These are phyloP conservation scores for Melolontha melolontha DNA, from an alignment of 2,888 invertebrate species.

Conservation along the genomic window DNA sequence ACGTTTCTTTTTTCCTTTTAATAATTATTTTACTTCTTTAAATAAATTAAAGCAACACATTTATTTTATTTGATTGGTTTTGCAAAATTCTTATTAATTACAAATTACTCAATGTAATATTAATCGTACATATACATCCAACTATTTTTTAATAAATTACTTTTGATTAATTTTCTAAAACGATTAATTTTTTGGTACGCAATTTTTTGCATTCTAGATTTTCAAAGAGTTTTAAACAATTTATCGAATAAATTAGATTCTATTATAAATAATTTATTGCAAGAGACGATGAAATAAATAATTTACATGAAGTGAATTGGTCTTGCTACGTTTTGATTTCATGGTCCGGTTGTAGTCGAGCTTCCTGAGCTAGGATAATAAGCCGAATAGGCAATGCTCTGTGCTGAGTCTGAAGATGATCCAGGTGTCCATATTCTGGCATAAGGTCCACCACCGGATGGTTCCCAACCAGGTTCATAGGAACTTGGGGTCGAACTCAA, in stretches of 20 bases:
- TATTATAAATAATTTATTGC: conserved; percentile 40
- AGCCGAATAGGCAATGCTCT: conserved; percentile 78
- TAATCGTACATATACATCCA: no score
- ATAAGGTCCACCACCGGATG: conserved; percentile 80
- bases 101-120: no score
- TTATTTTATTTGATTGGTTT: no score
- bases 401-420: conserved; percentile 60
- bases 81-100: no score
- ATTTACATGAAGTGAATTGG: conserved; percentile 39
- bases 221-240: no score
- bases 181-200: no score
- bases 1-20: no score
- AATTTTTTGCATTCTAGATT: no score
- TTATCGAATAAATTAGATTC: not conserved
- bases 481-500: conserved; percentile 73
- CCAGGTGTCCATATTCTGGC: conserved; percentile 79
- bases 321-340: conserved; percentile 37
- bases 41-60: no score
- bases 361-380: conserved; percentile 73
- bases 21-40: no score
- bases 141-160: no score
- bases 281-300: conserved; percentile 41
- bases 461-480: conserved; percentile 81
- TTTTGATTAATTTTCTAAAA: no score
- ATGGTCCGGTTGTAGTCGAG: conserved; percentile 66